Percentiles rank a stretch among this genome's conserved stretches.
Conservation (phyloP, 2,797 vertebrate species). For the Serranus cabrilla region DNA sequence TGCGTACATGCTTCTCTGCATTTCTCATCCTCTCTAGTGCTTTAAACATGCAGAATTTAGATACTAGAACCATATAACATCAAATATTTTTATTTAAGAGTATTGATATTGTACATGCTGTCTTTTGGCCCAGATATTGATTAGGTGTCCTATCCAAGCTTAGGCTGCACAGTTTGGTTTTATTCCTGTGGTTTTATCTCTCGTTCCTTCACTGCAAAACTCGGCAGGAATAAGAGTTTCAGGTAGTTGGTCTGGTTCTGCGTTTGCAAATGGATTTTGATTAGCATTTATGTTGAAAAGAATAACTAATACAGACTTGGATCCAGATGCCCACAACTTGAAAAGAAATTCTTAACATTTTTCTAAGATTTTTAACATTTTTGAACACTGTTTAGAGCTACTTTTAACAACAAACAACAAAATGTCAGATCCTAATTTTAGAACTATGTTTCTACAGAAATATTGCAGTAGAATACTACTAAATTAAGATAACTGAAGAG, state of each 20-base stretch:
- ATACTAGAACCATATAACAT: neutral
- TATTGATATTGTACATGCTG: conserved; percentile 21
- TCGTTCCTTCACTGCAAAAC: conserved; percentile 21
- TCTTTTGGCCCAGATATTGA: conserved; percentile 45
- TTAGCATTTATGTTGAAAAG: conserved; percentile 1
- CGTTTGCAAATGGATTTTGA: conserved; percentile 27
- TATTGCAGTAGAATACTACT: conserved; percentile 3
- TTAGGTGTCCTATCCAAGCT: conserved; percentile 47
- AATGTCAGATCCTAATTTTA: conserved; percentile 22
- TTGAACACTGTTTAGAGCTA: conserved; percentile 3
- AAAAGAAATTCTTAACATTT: too few relatives aligned
- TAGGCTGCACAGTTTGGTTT: conserved; percentile 11
- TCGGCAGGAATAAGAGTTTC: neutral
- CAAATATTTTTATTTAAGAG: neutral
- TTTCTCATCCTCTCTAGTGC: neutral
- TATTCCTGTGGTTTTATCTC: conserved; percentile 26
- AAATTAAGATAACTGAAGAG: too few relatives aligned
- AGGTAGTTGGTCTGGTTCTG: neutral
- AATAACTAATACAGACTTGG: neutral
- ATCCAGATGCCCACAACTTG: neutral
- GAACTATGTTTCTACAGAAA: neutral
- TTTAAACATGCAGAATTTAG: neutral
- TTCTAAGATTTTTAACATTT: too few relatives aligned
- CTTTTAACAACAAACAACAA: neutral
- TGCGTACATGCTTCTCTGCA: conserved; percentile 4